Base-by-base conservation (phyloP, 2,113 vertebrate genomes). In the Terrapene triunguis region DNA sequence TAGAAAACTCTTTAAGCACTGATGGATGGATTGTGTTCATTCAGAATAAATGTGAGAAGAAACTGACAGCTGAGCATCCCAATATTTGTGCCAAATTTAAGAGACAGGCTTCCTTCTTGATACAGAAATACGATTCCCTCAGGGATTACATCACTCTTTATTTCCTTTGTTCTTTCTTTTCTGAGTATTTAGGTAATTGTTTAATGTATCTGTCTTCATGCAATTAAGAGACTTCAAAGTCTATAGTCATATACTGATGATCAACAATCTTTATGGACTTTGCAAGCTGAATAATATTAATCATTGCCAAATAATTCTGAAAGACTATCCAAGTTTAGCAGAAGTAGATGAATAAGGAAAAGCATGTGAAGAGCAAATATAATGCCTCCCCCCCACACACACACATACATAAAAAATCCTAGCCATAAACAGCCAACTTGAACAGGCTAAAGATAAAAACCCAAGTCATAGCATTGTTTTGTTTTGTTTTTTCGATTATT, bases 1-100 rank as follows among this genome's bases (percentile, higher is more conserved):
- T 99, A 99, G 99, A 99, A 99, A 99, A 99, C 99, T 99, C 99
- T 99, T 99, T 99, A 99, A 99, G 99, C 96, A 94, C 98, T 99
- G 99, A 99, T 98, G 98, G 98, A 99, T 99, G 98, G 99, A 99
- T 99, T 98, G 98, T 98, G 98, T 98, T 98, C 98, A 97, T 98
- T 98, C 98, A 96, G 98, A 99, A 98, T 98, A 98, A 98, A 99
- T 97, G 98, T 98, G 98, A 99, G 98, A 98, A 98, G 98, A 98
- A 98, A 98, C 96, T 98, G 99, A 99, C 99, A 99, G 98, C 97
- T 96, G 98, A 97, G 98, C 97, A 93, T 98, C 98, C 95, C 95
- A 95, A 97, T 48, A 96, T 97, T 93, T 94, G 85, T 89, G 95
- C 97, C 96, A 98, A 97, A 96, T 97, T 98, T 95, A 96, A 96